Base-by-base conservation (phyloP, 2,113 vertebrate species). In the Suncus etruscus region DNA sequence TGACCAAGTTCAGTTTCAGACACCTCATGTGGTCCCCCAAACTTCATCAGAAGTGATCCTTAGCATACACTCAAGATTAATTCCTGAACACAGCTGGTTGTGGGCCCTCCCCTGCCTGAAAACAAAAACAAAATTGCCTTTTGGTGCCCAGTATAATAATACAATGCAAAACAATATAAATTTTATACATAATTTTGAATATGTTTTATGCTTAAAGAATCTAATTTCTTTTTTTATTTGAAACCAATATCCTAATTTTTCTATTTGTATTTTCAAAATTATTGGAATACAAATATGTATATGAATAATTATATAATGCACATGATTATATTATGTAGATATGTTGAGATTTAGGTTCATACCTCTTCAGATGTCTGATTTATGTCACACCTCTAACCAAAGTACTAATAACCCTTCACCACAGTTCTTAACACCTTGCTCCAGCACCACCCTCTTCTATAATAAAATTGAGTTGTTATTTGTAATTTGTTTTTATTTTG, bases 101-200 rank as follows among this genome's bases (percentile, higher is more conserved):
- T 61, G 58, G 18, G 58, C 58, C 22, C 58, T 16, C 16, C 20
- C 16, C 58, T 61, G 58, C 18, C 4, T 20, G 16, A 61, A 61
- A 61, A 20, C 18, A 61, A 61, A 61, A 5, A 22, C 16, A 61
- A 61, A 61, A 61, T 20, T 61, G 18, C 16, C 51, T 85, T 92
- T 89, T 77, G 31, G 31, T 94, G 39, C 27, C 70, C 86, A 94
- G 31, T 47, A 58, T 82, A 89, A 80, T 75, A 86, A 80, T 77
- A 68, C 82, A 58, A 86, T 85, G 32, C 2, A 72, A 39, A 3
- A 5, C 5, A 39, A 39, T 39, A 39, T 39, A 39, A 39, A 39
- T 39, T 39, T 39, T 39, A 39, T 39, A 39, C 39, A 39, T 39
- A 39, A 39, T 39, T n/a, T n/a, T 39, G 5, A 39, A 39, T 3